Conservation (phyloP, 2,888 invertebrate species). For the Apeira syringaria region DNA sequence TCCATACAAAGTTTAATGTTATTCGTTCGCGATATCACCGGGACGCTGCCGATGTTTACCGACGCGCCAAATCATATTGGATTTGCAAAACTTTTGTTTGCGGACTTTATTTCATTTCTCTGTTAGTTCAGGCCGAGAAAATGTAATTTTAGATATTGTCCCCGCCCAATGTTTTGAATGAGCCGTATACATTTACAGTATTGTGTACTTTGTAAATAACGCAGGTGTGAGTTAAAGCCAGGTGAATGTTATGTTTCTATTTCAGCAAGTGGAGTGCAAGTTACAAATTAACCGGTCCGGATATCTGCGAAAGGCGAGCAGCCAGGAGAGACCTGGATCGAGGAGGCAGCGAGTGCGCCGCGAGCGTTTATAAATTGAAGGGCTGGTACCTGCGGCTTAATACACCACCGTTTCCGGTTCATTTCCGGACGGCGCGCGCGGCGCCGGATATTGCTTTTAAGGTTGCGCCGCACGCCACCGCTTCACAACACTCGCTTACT, state of each 20-base stretch:
- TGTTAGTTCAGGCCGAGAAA: slow-evolving; percentile 79
- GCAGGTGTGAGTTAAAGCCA: not conserved
- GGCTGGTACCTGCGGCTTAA: slow-evolving; percentile 83
- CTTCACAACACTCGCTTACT: slow-evolving; percentile 46
- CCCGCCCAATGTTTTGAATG: slow-evolving; percentile 49
- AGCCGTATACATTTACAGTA: slow-evolving; percentile 19
- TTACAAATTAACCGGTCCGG: slow-evolving; percentile 73
- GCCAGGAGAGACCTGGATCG: slow-evolving; percentile 44
- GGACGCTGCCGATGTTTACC: slow-evolving; percentile 83
- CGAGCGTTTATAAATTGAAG: slow-evolving; percentile 83
- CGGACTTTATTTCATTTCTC: slow-evolving; percentile 81
- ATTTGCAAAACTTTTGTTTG: slow-evolving; percentile 84
- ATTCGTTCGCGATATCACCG: slow-evolving; percentile 84
- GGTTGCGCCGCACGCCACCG: slow-evolving; percentile 76
- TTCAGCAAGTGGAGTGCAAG: slow-evolving; percentile 43
- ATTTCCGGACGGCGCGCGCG: slow-evolving; percentile 83
- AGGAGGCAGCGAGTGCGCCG: slow-evolving; percentile 59
- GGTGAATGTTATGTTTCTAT: slow-evolving; percentile 14
- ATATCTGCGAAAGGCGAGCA: slow-evolving; percentile 56
- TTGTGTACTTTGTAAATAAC: slow-evolving; percentile 27
- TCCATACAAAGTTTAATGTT: slow-evolving; percentile 85
- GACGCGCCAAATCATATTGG: slow-evolving; percentile 84
- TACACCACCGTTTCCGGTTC: slow-evolving; percentile 84
- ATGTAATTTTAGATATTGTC: slow-evolving; percentile 78
- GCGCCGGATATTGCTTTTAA: slow-evolving; percentile 84